Percentiles rank a stretch among this genome's conserved stretches.
Conservation (phyloP, 2,113 vertebrate genomes). For the Eurystomus gularis region DNA sequence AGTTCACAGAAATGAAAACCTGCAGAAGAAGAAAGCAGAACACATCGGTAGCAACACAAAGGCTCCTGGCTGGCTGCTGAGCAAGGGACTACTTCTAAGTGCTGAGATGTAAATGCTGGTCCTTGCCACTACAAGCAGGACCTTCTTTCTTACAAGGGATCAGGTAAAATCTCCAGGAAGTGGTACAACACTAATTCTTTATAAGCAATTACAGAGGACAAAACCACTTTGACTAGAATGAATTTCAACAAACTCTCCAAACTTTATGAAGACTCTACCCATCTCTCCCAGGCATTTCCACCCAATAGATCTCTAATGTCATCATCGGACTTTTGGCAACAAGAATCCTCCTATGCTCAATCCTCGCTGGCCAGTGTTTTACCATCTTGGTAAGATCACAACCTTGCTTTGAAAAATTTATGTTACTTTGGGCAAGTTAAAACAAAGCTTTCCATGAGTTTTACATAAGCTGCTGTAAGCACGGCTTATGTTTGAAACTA, state of each 20-base stretch:
- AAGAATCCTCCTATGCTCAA: background rate
- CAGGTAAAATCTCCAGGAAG: background rate
- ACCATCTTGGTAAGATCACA: background rate
- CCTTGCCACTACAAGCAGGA: background rate
- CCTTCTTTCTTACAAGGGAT: background rate
- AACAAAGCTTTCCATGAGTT: background rate
- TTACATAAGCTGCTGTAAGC: background rate
- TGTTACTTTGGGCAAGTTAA: background rate
- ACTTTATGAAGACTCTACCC: background rate
- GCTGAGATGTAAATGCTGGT: background rate
- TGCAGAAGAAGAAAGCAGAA: slow-evolving; percentile 50
- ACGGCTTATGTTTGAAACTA: background rate
- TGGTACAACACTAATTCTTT: background rate
- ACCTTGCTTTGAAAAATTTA: background rate
- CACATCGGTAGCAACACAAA: background rate
- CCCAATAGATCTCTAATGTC: background rate
- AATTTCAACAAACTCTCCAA: background rate
- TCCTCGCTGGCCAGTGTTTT: background rate
- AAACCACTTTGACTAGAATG: background rate
- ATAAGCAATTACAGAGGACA: background rate
- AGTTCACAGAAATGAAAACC: slow-evolving; percentile 99
- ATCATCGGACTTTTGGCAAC: background rate
- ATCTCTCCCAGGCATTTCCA: background rate
- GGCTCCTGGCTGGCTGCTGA: background rate
- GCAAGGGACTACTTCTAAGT: rapidly evolving